Base-by-base conservation (phyloP, 2,113 vertebrate species). In the Anolis carolinensis region DNA sequence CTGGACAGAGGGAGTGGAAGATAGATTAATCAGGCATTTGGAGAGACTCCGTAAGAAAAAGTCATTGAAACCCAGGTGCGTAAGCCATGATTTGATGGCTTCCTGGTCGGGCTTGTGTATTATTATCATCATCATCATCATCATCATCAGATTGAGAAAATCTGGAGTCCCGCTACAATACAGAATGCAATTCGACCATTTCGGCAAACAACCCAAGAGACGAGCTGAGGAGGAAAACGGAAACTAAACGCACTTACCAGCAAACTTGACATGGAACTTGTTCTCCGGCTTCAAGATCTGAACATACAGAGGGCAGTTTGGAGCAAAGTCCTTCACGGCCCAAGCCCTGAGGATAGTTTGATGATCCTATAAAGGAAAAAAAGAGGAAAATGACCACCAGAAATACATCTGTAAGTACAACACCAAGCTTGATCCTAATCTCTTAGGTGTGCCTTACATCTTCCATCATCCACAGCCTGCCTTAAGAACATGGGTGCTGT, bases 201-300 rank as follows among this genome's bases (percentile, higher is more conserved):
- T 59, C 13, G 18, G 14, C 55, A 68, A 68, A 3, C 7, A 11
- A 68, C 25, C 25, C 3, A 68, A 30, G 65, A 30, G 9, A 10
- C 9, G 30, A 68, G 30, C 9, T 30, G 30, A 7, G 65, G 30
- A n/a, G 1, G 55, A 62, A 20, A 13, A 30, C 55, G 7, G 25
- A 27, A 20, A 6, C 30, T 36, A 14, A 7, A 25, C 34, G 10
- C 10, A 18, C 87, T 84, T 90, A 98, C 97, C 97, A 0, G 97
- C 97, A 84, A 98, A 98, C 93, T 98, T 98, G 25, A 98, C 97
- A 0, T 98, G 97, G 13, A 98, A 97, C 86, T 98, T 98, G 88
- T 98, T 98, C 78, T 98, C 97, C 0, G 97, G 97, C 90, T 97
- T 98, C 70, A 98, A 88, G 73, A 98, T 98, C 95, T 98, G 97